Conservation (phyloP, 2,888 invertebrate species). For the Drosophila colorata region DNA sequence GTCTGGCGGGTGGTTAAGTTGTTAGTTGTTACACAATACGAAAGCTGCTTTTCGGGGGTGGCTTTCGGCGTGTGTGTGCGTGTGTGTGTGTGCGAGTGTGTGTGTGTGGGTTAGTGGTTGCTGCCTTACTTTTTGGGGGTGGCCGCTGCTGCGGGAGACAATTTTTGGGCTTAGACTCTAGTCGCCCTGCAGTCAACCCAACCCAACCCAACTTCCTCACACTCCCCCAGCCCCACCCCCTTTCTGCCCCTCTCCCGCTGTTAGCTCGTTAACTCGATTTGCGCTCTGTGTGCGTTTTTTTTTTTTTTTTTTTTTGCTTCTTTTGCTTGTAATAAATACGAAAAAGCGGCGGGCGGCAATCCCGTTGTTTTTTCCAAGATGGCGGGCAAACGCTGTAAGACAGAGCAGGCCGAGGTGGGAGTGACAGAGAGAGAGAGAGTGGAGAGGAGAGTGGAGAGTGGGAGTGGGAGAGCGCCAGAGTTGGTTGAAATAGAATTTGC, state of each 20-base stretch:
- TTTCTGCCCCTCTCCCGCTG: constrained; percentile 49
- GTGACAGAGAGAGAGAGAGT: background rate
- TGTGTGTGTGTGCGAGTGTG: constrained; percentile 6
- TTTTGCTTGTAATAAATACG: constrained; percentile 72
- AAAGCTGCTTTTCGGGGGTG: constrained; percentile 65
- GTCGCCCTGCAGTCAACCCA: background rate
- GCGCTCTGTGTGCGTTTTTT: constrained; percentile 46
- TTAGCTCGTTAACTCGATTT: constrained; percentile 81
- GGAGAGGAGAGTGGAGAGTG: constrained; percentile 2
- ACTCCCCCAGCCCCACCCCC: no score
- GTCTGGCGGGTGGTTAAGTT: constrained; percentile 67
- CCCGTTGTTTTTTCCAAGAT: constrained; percentile 77
- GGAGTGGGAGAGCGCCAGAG: background rate
- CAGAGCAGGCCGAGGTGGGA: background rate
- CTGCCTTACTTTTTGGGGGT: constrained; percentile 31
- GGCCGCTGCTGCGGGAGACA: constrained; percentile 35
- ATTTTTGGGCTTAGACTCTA: constrained; percentile 42
- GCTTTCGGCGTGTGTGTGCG: constrained; percentile 33
- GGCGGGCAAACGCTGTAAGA: constrained; percentile 46
- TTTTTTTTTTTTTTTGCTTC: constrained; percentile 17
- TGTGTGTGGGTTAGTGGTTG: constrained; percentile 39
- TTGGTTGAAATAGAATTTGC: constrained; percentile 33
- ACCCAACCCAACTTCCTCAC: no score
- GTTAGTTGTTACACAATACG: constrained; percentile 75
- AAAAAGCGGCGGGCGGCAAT: constrained; percentile 32